phyloP scores from a whole-genome alignment of 1,140 invertebrate genomes.

The Ctenoplectra terminalis region DNA sequence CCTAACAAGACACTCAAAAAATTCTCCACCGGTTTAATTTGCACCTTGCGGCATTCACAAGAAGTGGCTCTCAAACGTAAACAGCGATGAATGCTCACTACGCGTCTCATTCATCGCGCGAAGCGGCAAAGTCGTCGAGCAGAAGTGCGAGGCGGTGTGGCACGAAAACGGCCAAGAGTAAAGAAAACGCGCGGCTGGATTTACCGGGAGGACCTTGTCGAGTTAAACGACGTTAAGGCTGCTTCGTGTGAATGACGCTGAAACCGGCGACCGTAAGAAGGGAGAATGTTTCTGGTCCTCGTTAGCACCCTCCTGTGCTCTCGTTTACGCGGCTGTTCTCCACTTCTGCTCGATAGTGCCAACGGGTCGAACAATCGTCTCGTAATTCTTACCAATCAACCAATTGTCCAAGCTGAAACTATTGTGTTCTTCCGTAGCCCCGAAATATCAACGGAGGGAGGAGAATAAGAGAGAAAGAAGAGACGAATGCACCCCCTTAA shows the following conservation, averaged over 20 bases:
- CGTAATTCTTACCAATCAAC: conserved; percentile 81
- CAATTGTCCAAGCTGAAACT: conserved; percentile 78
- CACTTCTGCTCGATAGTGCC: conserved; percentile 50
- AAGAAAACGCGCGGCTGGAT: conserved; percentile 34
- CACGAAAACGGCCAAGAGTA: background rate
- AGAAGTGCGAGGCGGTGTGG: too few species aligned
- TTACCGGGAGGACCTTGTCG: conserved; percentile 46
- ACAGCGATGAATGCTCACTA: background rate
- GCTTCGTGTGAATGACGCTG: conserved; percentile 74
- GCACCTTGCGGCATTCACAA: background rate
- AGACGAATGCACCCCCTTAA: conserved; percentile 59
- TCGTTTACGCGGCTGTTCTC: conserved; percentile 58
- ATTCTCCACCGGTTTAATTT: background rate
- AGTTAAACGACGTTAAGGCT: conserved; percentile 74
- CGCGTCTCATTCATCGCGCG: background rate
- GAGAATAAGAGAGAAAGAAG: background rate
- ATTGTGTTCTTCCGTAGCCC: conserved; percentile 71
- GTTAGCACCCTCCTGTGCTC: conserved; percentile 71
- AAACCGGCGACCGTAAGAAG: conserved; percentile 61
- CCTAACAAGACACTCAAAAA: too few species aligned
- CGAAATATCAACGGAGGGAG: too few species aligned
- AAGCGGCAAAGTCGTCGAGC: background rate
- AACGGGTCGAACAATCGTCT: conserved; percentile 76
- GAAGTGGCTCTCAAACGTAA: background rate
- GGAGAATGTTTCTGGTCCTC: conserved; percentile 71